phyloP scores from a whole-genome alignment of 2,797 vertebrate genomes.

The Hemitrygon akajei region DNA sequence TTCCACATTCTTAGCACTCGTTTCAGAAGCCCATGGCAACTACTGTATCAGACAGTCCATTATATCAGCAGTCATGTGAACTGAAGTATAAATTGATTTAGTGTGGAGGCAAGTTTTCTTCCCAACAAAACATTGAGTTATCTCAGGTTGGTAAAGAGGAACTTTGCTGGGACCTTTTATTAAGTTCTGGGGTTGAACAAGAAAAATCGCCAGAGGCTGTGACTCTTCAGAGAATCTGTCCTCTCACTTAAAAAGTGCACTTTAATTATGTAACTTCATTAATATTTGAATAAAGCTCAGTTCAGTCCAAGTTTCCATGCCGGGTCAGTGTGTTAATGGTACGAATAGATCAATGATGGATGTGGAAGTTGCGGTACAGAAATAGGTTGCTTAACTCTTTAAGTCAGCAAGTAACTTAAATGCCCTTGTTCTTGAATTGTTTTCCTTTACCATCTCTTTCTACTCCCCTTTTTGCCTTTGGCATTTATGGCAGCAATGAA shows the following conservation, averaged over 20 bases:
- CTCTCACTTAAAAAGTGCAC: background rate
- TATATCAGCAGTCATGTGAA: background rate
- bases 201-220: background rate
- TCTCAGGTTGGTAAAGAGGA: background rate
- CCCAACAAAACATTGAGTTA: background rate
- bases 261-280: background rate
- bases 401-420: background rate
- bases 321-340: background rate
- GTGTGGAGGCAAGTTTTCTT: background rate
- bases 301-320: background rate
- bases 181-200: background rate
- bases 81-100: background rate
- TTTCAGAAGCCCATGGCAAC: slow-evolving; percentile 15
- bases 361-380: background rate
- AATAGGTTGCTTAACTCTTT: background rate
- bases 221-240: background rate
- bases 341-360: background rate
- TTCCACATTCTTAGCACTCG: slow-evolving; percentile 3
- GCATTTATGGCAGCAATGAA: too few relatives aligned
- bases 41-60: background rate
- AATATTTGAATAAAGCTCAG: too few relatives aligned
- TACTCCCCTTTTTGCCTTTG: too few relatives aligned
- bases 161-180: background rate
- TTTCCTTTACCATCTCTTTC: background rate
- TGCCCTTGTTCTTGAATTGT: background rate